Percentiles rank a stretch among this genome's conserved stretches.
Conservation (phyloP, 2,888 invertebrate species). For the Caenorhabditis uteleia region DNA sequence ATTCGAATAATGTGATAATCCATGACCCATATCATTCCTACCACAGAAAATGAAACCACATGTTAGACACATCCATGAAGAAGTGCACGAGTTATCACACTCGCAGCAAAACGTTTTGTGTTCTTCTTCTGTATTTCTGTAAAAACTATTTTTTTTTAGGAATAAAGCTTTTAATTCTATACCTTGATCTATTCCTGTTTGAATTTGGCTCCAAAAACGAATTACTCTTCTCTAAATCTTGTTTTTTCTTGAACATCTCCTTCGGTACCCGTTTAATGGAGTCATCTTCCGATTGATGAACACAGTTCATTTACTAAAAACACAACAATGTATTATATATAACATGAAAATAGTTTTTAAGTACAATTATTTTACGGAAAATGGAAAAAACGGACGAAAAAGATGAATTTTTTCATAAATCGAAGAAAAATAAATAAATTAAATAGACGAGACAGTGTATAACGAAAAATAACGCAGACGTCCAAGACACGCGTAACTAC, state of each 20-base stretch:
- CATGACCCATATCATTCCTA: constrained; percentile 80
- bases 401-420: background rate
- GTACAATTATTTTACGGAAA: no score
- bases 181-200: constrained; percentile 11
- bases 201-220: constrained; percentile 17
- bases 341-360: no score
- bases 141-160: constrained; percentile 17
- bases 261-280: constrained; percentile 22
- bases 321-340: constrained; percentile 8
- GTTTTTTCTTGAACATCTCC: constrained; percentile 26
- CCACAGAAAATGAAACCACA: constrained; percentile 82
- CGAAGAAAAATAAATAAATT: constrained; percentile 15
- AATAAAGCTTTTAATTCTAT: background rate
- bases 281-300: constrained; percentile 15
- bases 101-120: constrained; percentile 39
- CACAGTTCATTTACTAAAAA: constrained; percentile 21
- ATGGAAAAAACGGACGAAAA: background rate
- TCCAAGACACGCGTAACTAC: constrained; percentile 8
- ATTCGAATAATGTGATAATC: constrained; percentile 77
- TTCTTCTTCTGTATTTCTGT: constrained; percentile 13
- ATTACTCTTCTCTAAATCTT: constrained; percentile 13
- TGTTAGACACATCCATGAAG: constrained; percentile 81
- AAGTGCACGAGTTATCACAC: constrained; percentile 39
- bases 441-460: constrained; percentile 20
- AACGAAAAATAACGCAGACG: constrained; percentile 14